Evolutionary conservation across 2,797 vertebrate species (phyloP), one percentile per base, ranked within the genome.

Genomic region (Pantherophis vulpinus): DNA sequence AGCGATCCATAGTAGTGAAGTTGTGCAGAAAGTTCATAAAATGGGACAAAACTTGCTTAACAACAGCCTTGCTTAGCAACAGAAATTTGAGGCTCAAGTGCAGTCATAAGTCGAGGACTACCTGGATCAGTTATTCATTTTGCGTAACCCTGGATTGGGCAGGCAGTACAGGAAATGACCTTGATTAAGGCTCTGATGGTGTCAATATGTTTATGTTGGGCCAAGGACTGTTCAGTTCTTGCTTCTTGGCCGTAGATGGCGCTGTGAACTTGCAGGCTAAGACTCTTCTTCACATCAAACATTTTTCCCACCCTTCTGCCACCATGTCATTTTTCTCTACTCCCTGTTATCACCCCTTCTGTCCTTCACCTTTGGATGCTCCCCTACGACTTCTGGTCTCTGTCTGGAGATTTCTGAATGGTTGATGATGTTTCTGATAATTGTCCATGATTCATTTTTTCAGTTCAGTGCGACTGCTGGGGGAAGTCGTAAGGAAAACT

Each of bases 391-490:
- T 5, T 6, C 27, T 5, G 4, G 74, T 12, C 74, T 83, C 74
- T 16, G 7, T 55, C n/a, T 56, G n/a, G 58, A 27, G 56, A n/a
- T 32, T 47, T 42, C 94, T 90, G 32, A 2, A 97, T 96, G 96
- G 94, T 97, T 96, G n/a, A 8, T 95, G 90, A 94, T 96, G 95
- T 97, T 98, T 95, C 97, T 98, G 98, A 98, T 97, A 95, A 96
- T 95, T 98, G 66, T 97, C 97, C 98, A 97, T 97, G 96, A 97
- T 98, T 98, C 98, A 98, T 98, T 98, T 89, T 61, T 98, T 98
- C 98, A 99, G 99, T 98, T 98, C 98, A 98, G 95, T 98, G 96
- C 98, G 97, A 97, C 97, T 98, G 97, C 97, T 98, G 97, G 98
- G 98, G 97, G 98, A 98, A 97, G 97, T 97, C 97, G 96, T 98